These are phyloP conservation scores for Otus scops DNA, from an alignment of 2,797 vertebrate species.

Conservation along the genomic window DNA sequence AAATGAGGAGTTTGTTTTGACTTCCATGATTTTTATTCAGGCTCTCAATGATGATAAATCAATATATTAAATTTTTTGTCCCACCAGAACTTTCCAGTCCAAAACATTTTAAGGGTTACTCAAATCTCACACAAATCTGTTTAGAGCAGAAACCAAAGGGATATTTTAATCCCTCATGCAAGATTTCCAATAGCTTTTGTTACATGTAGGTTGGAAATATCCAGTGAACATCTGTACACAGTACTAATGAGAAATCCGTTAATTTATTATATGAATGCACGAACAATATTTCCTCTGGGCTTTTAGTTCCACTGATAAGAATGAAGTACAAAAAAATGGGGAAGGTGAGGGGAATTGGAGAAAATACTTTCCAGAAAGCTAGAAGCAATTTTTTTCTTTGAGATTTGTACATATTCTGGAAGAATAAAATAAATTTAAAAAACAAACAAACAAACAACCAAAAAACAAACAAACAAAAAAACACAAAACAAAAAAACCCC, in stretches of 20 bases:
- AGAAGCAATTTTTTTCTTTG: background rate
- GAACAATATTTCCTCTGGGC: background rate
- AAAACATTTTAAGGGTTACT: background rate
- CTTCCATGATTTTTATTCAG: background rate
- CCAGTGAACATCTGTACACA: background rate
- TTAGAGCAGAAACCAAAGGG: background rate
- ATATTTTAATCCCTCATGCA: background rate
- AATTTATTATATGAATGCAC: background rate
- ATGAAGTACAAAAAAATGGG: background rate
- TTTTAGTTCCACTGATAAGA: background rate
- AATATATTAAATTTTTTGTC: background rate
- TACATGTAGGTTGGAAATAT: background rate
- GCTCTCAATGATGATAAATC: background rate
- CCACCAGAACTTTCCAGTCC: background rate
- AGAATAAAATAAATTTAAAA: background rate
- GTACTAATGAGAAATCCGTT: background rate
- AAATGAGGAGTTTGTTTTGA: background rate
- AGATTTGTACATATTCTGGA: background rate
- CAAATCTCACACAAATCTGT: background rate
- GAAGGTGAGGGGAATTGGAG: accelerated
- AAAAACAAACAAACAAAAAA: background rate
- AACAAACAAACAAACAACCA: too few species aligned
- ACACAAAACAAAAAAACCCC: too few species aligned
- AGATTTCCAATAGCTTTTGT: background rate
- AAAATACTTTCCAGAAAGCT: background rate